Percentiles rank a stretch among this genome's conserved stretches.
Evolutionary conservation across 1,140 invertebrate genomes (phyloP).

Genomic region (Aphelinus certus): DNA sequence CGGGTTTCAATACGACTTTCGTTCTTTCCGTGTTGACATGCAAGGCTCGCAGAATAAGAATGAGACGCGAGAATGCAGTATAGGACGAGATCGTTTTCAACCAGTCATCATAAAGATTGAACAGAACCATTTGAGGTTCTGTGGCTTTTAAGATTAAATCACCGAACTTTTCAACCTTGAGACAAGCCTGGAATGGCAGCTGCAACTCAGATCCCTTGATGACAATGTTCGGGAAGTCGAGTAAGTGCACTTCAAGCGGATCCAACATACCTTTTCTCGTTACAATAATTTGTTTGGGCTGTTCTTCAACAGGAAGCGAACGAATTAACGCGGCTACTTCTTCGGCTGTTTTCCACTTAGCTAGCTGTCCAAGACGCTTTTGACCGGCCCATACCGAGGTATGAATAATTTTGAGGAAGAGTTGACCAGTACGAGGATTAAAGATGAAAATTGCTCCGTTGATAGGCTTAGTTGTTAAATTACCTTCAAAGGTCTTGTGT

Average conservation of each 20-base stretch:
- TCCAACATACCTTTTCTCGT: conserved; percentile 99
- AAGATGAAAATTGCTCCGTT: conserved; percentile 99
- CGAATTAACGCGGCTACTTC: conserved; percentile 99
- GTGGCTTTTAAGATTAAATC: conserved; percentile 99
- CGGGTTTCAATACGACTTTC: conserved; percentile 97
- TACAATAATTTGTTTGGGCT: conserved; percentile 99
- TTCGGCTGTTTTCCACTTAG: conserved; percentile 99
- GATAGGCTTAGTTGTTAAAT: conserved; percentile 99
- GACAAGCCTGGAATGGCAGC: conserved; percentile 98
- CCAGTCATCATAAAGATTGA: conserved; percentile 99
- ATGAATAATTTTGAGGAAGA: conserved; percentile 99
- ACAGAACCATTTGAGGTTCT: conserved; percentile 99
- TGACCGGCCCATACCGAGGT: conserved; percentile 99
- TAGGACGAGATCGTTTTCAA: conserved; percentile 96
- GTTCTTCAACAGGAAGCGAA: conserved; percentile 98
- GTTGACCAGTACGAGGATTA: conserved; percentile 98
- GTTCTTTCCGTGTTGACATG: conserved; percentile 99
- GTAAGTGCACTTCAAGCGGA: conserved; percentile 97
- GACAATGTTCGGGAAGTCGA: conserved; percentile 99
- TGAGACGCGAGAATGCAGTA: conserved; percentile 96
- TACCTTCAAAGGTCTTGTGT: conserved; percentile 99
- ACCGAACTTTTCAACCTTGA: conserved; percentile 99
- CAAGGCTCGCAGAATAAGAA: conserved; percentile 94
- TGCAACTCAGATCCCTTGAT: conserved; percentile 99
- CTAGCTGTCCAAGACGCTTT: conserved; percentile 92